Evolutionary conservation across 2,888 invertebrate genomes (phyloP), one percentile per base, ranked within the genome.

Genomic region (Mesochorus sp.): DNA sequence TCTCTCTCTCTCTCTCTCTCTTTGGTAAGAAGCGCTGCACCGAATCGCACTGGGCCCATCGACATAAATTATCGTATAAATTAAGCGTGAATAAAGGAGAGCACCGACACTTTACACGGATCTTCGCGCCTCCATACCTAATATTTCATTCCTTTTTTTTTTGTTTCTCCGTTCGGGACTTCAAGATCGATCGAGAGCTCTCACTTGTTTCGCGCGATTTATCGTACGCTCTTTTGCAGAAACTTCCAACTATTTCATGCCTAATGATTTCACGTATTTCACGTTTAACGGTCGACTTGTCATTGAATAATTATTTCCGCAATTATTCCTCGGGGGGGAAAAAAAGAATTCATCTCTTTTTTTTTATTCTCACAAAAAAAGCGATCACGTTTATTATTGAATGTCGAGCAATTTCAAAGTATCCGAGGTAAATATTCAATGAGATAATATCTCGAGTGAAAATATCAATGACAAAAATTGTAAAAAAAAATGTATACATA

Each of bases 31-130:
- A 47, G 34, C 12, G 19, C 53, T 67, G 14, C 57, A 57, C 24
- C 57, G 47, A 68, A 57, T 34, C 47, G 57, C 26, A 8, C 28
- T 39, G 42, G 37, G 12, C 55, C 74, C 12, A 78, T 67, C 70
- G 78, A 64, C 74, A 78, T 78, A 74, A 78, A 64, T 78, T 68
- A 77, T 77, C 77, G 77, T 47, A 68, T 68, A 73, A 78, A 78
- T 78, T 64, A 73, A 77, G 78, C 59, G 31, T 28, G 78, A 64
- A 71, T 71, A 59, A 70, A 74, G 59, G 51, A 57, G 64, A 78
- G 64, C 78, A 61, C 77, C 77, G 77, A 61, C 31, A 10, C 31
- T 37, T 37, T 59, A 34, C 31, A 51, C 55, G 26, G 39, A 68
- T 74, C 62, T 74, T 78, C 74, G 67, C 77, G 74, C 70, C 70